Base-by-base conservation (phyloP, 1,140 invertebrate genomes). In the Temnothorax curvispinosus region DNA sequence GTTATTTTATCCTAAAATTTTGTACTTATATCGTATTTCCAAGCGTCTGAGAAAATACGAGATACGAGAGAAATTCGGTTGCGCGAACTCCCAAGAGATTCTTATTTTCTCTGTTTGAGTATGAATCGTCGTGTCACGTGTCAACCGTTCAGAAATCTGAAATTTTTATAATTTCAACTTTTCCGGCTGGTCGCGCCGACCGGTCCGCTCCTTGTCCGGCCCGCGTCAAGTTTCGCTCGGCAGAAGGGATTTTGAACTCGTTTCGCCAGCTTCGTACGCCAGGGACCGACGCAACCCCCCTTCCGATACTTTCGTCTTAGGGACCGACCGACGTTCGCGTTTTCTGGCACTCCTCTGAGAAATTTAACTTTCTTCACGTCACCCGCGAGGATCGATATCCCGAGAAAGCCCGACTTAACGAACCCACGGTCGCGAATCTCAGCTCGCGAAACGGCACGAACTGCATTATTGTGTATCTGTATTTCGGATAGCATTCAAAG, bases 161-260 rank as follows among this genome's bases (percentile, higher is more conserved):
- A 92, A 93, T 90, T 94, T 94, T 92, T 92, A 93, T 93, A 91
- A 93, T 92, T 93, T 89, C 90, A 93, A 94, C 90, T 92, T 93
- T 92, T 90, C 86, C 85, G 69, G 74, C 69, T 77, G 85, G 77
- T 86, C 54, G 62, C 81, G 78, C 69, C 56, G 82, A 54, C 65
- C 75, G 56, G 38, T 56, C 58, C 76, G 81, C 56, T 71, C 76
- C 54, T 56, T 84, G 60, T 69, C 35, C 62, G 32, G 89, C 56
- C 38, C 50, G 58, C 88, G 87, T 86, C 91, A 86, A 92, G 86
- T 92, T 91, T 90, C 80, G 87, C 87, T 82, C 85, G 72, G 89
- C 67, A 82, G 87, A 92, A 89, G 78, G 91, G 91, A 87, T 92
- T 91, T 91, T 86, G 64, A 92, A 92, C 91, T 92, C 88, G 91